Evolutionary conservation across 1,140 invertebrate genomes (phyloP).

Genomic region (Ruditapes philippinarum): DNA sequence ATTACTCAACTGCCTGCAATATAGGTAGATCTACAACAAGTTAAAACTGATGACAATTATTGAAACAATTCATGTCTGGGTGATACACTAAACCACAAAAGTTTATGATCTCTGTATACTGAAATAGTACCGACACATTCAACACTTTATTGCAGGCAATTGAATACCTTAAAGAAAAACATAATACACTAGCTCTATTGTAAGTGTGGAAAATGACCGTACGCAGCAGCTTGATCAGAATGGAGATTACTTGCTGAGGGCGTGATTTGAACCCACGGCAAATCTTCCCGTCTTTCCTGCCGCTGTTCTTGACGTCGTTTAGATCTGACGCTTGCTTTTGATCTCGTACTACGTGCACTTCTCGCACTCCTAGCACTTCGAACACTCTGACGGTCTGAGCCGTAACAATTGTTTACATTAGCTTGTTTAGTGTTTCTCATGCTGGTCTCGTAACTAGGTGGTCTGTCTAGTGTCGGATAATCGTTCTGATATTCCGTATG

Average conservation of each 20-base stretch:
- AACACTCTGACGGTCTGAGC: slow-evolving; percentile 78
- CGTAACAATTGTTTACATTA: slow-evolving; percentile 76
- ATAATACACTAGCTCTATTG: too few species aligned
- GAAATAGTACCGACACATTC: too few species aligned
- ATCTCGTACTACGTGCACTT: slow-evolving; percentile 75
- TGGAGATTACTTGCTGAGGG: slow-evolving; percentile 73
- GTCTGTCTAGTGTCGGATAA: slow-evolving; percentile 76
- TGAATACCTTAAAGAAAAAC: too few species aligned
- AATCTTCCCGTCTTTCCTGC: slow-evolving; percentile 73
- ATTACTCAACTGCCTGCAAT: too few species aligned
- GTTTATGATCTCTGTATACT: too few species aligned
- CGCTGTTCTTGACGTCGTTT: slow-evolving; percentile 69
- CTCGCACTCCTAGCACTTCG: slow-evolving; percentile 82
- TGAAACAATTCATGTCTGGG: too few species aligned
- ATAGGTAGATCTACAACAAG: too few species aligned
- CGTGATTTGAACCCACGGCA: slow-evolving; percentile 85
- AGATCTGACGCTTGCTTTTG: slow-evolving; percentile 70
- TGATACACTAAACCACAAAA: too few species aligned
- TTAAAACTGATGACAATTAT: too few species aligned
- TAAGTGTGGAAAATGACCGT: slow-evolving; percentile 72
- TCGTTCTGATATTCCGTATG: slow-evolving; percentile 31
- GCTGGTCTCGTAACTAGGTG: slow-evolving; percentile 83
- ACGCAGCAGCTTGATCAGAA: slow-evolving; percentile 68
- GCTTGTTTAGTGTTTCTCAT: slow-evolving; percentile 76
- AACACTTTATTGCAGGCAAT: too few species aligned